These are phyloP conservation scores for Brachionus angularis DNA, from an alignment of 1,140 invertebrate genomes.

Conservation along the genomic window DNA sequence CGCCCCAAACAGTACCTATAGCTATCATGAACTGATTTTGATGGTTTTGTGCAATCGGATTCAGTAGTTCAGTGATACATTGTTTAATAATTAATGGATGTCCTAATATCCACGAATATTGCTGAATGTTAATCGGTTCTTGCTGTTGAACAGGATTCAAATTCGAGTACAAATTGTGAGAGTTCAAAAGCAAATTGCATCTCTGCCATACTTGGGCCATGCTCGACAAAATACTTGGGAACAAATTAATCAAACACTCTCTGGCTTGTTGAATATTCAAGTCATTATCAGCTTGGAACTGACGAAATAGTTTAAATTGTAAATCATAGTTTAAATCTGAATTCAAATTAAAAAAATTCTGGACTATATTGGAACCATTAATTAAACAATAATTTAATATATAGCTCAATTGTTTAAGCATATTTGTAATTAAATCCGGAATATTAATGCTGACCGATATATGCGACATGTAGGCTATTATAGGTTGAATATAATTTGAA, in stretches of 20 bases:
- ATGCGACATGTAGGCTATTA: slow-evolving; percentile 21
- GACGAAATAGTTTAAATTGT: slow-evolving; percentile 24
- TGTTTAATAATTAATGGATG: slow-evolving; percentile 28
- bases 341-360: neutral
- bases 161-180: too few relatives aligned
- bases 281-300: slow-evolving; percentile 34
- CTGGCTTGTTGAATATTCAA: slow-evolving; percentile 24
- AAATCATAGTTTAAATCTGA: neutral
- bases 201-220: slow-evolving; percentile 39
- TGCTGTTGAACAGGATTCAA: too few relatives aligned
- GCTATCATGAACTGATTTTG: slow-evolving; percentile 13
- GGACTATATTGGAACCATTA: neutral
- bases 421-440: slow-evolving; percentile 19
- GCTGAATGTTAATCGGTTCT: slow-evolving; percentile 1
- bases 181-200: slow-evolving; percentile 19
- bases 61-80: slow-evolving; percentile 24
- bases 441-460: slow-evolving; percentile 9
- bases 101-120: slow-evolving; percentile 7
- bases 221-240: slow-evolving; percentile 21
- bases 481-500: slow-evolving; percentile 20
- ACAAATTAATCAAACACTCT: slow-evolving; percentile 36
- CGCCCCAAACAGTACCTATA: slow-evolving; percentile 40
- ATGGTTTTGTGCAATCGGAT: slow-evolving; percentile 25
- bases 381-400: slow-evolving; percentile 37
- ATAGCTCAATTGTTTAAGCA: slow-evolving; percentile 26